Base-by-base conservation (phyloP, 2,113 vertebrate species). In the Cavia porcellus region DNA sequence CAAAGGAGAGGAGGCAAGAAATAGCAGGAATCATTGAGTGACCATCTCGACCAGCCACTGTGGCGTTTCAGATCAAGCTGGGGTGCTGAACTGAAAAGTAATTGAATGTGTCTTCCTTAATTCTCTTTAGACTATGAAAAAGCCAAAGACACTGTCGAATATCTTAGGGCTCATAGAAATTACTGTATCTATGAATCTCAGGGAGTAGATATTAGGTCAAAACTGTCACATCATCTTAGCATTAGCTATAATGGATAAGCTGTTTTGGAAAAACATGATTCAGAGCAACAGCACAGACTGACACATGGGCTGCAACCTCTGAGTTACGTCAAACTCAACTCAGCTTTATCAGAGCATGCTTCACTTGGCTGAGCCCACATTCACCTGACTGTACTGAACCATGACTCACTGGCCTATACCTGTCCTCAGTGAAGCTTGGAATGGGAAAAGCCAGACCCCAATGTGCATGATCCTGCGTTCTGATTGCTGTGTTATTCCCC, bases 41-140 rank as follows among this genome's bases (percentile, higher is more conserved):
- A 22, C 8, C 0, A 1, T 14, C 62, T 52, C 1, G 59, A 28
- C 11, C 1, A 17, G 1, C 32, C 11, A 7, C 3, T 17, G 19
- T 28, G 19, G 79, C 8, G 5, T 6, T 90, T 89, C 42, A 47
- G 17, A 57, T 13, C 6, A 80, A 35, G 10, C 14, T 81, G 64
- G 22, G 14, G 52, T 86, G 14, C 20, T 95, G 38, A 87, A 85
- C 6, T 55, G 35, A 93, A n/a, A 4, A 24, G 45, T 25, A 30
- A 4, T 9, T 74, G 24, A 5, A 2, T 35, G 1, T 59, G 45
- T 47, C 20, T 35, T 93, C 19, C 90, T 85, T 66, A 57, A 32
- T 82, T 90, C 8, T 19, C 3, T 68, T 86, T 64, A 70, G 1
- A 68, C 1, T 55, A 24, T 42, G 38, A 22, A 64, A 86, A 22